Conservation (phyloP, 2,113 vertebrate species). For the Puma concolor region DNA sequence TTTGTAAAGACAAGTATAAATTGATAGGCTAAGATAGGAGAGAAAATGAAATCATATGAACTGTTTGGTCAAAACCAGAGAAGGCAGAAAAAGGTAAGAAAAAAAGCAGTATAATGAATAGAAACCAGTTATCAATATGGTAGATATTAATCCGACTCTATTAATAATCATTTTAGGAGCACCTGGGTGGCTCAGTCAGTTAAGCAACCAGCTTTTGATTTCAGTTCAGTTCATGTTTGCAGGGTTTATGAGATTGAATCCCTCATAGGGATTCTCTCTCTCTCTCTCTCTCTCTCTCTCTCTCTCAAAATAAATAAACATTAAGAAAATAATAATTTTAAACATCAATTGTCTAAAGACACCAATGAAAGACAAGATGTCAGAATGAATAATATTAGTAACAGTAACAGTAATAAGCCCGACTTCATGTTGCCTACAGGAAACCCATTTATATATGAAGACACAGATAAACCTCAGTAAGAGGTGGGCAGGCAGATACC, state of each 20-base stretch:
- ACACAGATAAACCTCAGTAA: background rate
- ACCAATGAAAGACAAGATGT: background rate
- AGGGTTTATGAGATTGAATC: no score
- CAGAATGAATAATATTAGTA: background rate
- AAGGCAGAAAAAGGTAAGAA: background rate
- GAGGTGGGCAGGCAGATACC: background rate
- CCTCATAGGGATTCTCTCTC: no score
- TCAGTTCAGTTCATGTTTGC: no score
- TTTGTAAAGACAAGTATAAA: background rate
- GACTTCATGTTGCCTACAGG: background rate
- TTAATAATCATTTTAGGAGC: no score
- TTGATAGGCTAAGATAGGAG: accelerated
- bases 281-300: no score
- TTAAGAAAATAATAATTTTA: no score
- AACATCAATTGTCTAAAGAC: background rate
- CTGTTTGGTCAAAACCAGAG: no score
- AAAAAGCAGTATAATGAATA: background rate
- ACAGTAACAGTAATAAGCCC: background rate
- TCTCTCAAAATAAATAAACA: no score
- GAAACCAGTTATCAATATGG: background rate
- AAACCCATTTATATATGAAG: background rate
- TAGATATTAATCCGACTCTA: background rate
- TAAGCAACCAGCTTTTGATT: no score
- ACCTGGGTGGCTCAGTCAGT: no score
- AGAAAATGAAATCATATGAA: background rate